Base-by-base conservation (phyloP, 1,140 invertebrate species). In the Heliconius melpomene region DNA sequence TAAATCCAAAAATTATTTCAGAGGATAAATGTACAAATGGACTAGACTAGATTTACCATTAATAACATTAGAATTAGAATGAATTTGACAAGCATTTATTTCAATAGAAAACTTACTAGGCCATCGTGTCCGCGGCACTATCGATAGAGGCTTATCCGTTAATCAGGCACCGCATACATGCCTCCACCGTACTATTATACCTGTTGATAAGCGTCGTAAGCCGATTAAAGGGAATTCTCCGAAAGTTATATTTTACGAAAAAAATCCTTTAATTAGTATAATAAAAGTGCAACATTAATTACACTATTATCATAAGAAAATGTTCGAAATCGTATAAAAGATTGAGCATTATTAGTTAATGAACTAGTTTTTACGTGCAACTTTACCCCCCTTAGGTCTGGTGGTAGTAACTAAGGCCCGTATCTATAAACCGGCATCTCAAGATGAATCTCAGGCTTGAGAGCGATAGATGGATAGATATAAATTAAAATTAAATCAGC, bases 121-220 rank as follows among this genome's bases (percentile, higher is more conserved):
- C 23, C 26, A 29, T 9, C 60, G 26, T 66, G 60, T 66, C 26
- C 60, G 60, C 54, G 54, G n/a, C 60, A 66, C 60, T 66, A 66
- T 66, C 60, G 60, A 29, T 57, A 66, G 60, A 11, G 60, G 60
- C 60, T 29, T 66, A 66, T 66, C 60, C 60, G 60, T 66, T 66
- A 66, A 66, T 66, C 60, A 16, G 3, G 9, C 60, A 66, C 60
- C 60, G 23, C 60, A 26, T 26, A 11, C 60, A 66, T 66, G 11
- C 60, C 60, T 66, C 26, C 26, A 29, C 11, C 9, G 29, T 66
- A 29, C 60, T 66, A 13, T 29, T 66, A 66, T 66, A 66, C 60
- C 26, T 66, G 60, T 66, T 66, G 60, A 66, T 66, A 66, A 66
- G 23, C 60, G 11, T 29, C 11, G 60, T 66, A 66, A 66, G 60